Evolutionary conservation across 2,888 invertebrate species (phyloP), one percentile per base, ranked within the genome.

Genomic region (Zaprionus bogoriensis): DNA sequence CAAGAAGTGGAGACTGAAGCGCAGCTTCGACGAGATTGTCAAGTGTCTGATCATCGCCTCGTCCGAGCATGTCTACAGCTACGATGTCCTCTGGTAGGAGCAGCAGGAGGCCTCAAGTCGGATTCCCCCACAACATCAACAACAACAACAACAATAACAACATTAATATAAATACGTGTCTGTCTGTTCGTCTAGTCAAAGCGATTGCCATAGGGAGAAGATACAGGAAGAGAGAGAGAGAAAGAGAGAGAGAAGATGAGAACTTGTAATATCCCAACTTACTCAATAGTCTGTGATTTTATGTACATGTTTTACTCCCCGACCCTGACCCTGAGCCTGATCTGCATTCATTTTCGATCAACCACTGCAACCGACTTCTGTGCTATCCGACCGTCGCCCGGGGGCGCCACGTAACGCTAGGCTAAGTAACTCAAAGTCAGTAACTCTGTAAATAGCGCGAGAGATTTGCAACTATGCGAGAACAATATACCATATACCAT

Each of bases 1-100:
- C 12, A 74, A 77, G 57, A 89, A 89, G 71, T 88, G 88, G 87
- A 88, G 84, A 51, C 81, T 81, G 0, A 81, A 77, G n/a, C 81
- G 85, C 38, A 77, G 63, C 19, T 47, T 81, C 9, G 72, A 81
- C 59, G 87, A 87, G 50, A 65, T 81, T 52, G 74, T 81, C 50
- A 81, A 81, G 60, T 87, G 85, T 66, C 51, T 81, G 63, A 68
- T 81, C 1, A 81, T 81, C 5, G 80, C 80, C 58, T 81, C 87
- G 5, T 87, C 80, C 23, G 80, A 81, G 63, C 80, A 81, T 59
- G 85, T 87, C 27, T 74, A 84, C 58, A 71, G 72, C n/a, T 81
- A 81, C 32, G 80, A 81, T 72, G 87, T 84, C 9, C 75, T 81
- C 32, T 81, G 80, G 80, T 81, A 87, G 67, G 4, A 47, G 25